Evolutionary conservation across 2,797 vertebrate genomes (phyloP).

Genomic region (Lithobates sylvaticus): DNA sequence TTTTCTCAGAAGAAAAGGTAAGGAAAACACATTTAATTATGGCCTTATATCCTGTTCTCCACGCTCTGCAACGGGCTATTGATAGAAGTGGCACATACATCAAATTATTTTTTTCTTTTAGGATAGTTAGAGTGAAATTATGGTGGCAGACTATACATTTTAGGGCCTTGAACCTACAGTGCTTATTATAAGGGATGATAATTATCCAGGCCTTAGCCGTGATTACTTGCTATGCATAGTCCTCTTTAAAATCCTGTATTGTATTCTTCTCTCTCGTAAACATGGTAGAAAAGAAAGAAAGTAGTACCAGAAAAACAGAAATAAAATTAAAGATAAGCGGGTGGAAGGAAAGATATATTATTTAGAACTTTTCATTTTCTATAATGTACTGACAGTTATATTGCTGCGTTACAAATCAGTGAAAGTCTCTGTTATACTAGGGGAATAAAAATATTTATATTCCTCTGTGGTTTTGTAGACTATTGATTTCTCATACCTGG

Average conservation of each 20-base stretch:
- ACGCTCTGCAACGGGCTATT: background rate
- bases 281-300: background rate
- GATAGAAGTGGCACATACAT: slow-evolving; percentile 8
- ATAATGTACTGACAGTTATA: background rate
- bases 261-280: background rate
- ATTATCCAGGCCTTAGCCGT: slow-evolving; percentile 18
- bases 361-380: background rate
- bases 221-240: background rate
- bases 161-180: background rate
- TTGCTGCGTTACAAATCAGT: background rate
- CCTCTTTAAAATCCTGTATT: background rate
- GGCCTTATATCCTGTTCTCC: slow-evolving; percentile 26
- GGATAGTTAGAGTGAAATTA: background rate
- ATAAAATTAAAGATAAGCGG: background rate
- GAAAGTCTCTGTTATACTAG: too few species aligned
- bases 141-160: slow-evolving; percentile 1
- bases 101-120: slow-evolving; percentile 26
- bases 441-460: too few species aligned
- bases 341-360: background rate
- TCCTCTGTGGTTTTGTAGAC: too few species aligned
- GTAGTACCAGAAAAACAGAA: background rate
- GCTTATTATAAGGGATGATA: slow-evolving; percentile 17
- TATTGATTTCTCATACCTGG: too few species aligned
- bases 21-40: slow-evolving; percentile 51
- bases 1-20: slow-evolving; percentile 43